Evolutionary conservation across 2,113 vertebrate species (phyloP).

Genomic region (Podarcis muralis): DNA sequence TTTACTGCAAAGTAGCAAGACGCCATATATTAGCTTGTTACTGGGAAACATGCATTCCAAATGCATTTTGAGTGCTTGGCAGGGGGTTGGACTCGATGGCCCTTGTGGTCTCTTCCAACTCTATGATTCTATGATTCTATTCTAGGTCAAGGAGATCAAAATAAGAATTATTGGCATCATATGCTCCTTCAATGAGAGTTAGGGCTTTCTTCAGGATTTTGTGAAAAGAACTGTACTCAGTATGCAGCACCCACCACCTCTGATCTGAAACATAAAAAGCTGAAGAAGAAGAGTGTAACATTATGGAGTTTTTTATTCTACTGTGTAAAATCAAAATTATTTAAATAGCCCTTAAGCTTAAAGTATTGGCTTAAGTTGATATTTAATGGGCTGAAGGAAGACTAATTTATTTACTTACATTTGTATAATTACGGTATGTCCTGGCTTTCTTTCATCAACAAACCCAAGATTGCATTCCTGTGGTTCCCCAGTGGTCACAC

Average conservation of each 20-base stretch:
- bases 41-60: constrained; percentile 29
- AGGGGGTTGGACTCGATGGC: no score
- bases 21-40: not conserved
- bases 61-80: not conserved
- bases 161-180: not conserved
- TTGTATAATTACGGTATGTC: no score
- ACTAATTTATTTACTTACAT: no score
- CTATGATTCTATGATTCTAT: no score
- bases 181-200: not conserved
- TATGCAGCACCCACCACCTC: not conserved
- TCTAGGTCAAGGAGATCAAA: constrained; percentile 15
- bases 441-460: no score
- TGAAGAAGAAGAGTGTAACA: not conserved
- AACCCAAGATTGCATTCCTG: no score
- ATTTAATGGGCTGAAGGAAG: not conserved
- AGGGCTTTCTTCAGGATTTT: constrained; percentile 12
- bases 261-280: not conserved
- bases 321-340: not conserved
- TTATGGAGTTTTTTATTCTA: constrained; percentile 1
- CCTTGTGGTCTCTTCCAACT: no score
- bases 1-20: not conserved
- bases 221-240: not conserved
- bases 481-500: no score
- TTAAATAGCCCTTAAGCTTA: no score
- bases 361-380: not conserved